Evolutionary conservation across 1,140 invertebrate species (phyloP), one percentile per base, ranked within the genome.

Genomic region (Lepidurus couesii): DNA sequence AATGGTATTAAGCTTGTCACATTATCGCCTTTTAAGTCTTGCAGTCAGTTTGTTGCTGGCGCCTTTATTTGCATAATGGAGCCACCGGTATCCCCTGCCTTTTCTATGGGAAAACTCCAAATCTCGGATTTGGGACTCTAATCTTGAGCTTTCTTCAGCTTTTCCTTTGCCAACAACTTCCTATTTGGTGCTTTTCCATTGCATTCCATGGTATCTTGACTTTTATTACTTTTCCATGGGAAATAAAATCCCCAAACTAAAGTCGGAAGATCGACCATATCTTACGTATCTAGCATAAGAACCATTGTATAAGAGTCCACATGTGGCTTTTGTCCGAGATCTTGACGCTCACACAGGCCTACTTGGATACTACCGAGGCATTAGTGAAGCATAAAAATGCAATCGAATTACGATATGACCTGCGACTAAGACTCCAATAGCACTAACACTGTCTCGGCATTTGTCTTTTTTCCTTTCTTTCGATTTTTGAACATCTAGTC

Each of bases 1-100:
- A 65, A 65, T 65, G 53, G 53, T 65, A 65, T 65, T 65, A 65
- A 65, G 53, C 53, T 65, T 65, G 53, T 65, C 53, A 65, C 53
- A 47, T 65, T 65, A 65, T 65, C 53, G 21, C 53, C 53, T 65
- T 65, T 65, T 16, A 65, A 65, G 53, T 65, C 53, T 13, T 65
- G 21, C 16, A 65, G 21, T 65, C 53, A 65, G 53, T 65, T 65
- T 13, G 53, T 65, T 47, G 1, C 34, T 65, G 53, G 53, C 53
- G 21, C 53, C n/a, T 65, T 21, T 65, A 21, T 65, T 65, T 65
- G 53, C 53, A 13, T 65, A 65, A 65, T 65, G 53, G 53, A 65
- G 53, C 53, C 53, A 65, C 53, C 53, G 53, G 16, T 65, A 65
- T 65, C 53, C 53, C 10, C n/a, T 0, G 16, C n/a, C 13, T 65